phyloP scores from a whole-genome alignment of 2,113 vertebrate genomes.

The Micronycteris hirsuta region DNA sequence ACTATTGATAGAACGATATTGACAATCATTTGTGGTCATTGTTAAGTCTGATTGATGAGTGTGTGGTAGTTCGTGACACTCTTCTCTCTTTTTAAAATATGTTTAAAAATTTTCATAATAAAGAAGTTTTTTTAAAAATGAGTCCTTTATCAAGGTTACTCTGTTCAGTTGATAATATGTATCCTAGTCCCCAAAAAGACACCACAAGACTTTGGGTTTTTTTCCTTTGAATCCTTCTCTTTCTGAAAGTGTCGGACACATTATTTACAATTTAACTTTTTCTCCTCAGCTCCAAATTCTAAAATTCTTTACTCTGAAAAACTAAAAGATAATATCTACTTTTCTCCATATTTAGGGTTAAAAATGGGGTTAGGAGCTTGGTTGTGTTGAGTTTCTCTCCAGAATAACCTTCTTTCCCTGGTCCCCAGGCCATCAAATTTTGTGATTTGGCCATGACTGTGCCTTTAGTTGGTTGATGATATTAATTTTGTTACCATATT shows the following conservation, averaged over 20 bases:
- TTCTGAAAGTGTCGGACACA: background rate
- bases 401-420: background rate
- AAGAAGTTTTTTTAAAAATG: background rate
- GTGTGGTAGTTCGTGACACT: background rate
- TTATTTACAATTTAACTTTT: background rate
- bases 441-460: background rate
- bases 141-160: background rate
- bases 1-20: background rate
- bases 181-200: background rate
- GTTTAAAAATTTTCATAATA: background rate
- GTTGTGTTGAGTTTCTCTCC: background rate
- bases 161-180: accelerated
- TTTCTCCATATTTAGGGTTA: background rate
- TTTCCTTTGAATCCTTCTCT: background rate
- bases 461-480: background rate
- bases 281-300: background rate
- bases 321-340: background rate
- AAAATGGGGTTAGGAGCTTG: background rate
- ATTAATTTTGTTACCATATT: background rate
- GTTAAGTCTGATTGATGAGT: background rate
- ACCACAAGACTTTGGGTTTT: background rate
- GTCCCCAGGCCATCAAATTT: background rate
- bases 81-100: background rate
- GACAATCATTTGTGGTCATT: background rate
- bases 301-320: background rate